Conservation (phyloP, 2,113 vertebrate species). For the Neolamprologus devosi region DNA sequence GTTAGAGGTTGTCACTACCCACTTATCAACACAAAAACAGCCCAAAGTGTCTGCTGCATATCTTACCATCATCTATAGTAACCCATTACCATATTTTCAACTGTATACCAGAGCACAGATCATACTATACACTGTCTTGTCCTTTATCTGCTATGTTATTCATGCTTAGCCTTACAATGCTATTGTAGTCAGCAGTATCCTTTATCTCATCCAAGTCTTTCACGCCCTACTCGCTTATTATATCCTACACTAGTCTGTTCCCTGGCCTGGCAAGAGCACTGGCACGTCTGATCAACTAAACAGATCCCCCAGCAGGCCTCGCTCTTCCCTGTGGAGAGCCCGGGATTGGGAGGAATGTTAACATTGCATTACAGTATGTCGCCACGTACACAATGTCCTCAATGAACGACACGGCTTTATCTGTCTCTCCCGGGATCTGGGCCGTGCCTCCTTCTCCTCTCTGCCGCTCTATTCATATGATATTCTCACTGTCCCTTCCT, state of each 20-base stretch:
- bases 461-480: conserved; percentile 30
- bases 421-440: conserved; percentile 53
- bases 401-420: conserved; percentile 60
- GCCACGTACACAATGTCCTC: conserved; percentile 56
- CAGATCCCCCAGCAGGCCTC: conserved; percentile 63
- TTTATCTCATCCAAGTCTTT: conserved; percentile 50
- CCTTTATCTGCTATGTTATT: conserved; percentile 34
- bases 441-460: conserved; percentile 27
- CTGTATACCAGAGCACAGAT: not conserved
- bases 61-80: not conserved
- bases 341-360: conserved; percentile 59
- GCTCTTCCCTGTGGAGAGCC: conserved; percentile 47
- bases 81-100: not conserved
- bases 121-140: not conserved
- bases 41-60: not conserved
- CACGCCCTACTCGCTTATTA: conserved; percentile 38
- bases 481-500: conserved; percentile 39
- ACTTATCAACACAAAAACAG: not conserved
- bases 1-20: not conserved
- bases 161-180: conserved; percentile 19
- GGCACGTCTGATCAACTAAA: conserved; percentile 63
- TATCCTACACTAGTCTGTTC: conserved; percentile 35
- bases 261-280: conserved; percentile 34
- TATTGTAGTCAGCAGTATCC: conserved; percentile 28
- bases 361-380: conserved; percentile 48